Conservation (phyloP, 37 sponge, comb jelly and placozoan genomes). For the Eunapius fragilis region DNA sequence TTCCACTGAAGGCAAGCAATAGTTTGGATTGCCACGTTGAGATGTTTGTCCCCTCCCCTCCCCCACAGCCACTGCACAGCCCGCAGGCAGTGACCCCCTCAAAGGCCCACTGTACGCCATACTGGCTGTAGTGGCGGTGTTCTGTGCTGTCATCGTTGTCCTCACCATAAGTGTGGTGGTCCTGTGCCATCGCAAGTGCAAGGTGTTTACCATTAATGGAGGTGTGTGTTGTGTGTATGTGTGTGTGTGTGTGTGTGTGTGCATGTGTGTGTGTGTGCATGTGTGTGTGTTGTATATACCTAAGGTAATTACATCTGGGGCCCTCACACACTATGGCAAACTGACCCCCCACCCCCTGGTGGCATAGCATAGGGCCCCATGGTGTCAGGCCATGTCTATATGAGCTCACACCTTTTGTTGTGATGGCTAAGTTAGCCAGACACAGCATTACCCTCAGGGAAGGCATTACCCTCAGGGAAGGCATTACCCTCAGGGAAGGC, state of each 20-base stretch:
- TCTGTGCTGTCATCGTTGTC: background rate
- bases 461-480: background rate
- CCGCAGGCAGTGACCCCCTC: background rate
- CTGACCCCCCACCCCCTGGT: too few species aligned
- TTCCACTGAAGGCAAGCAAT: background rate
- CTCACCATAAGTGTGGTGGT: conserved; percentile 29
- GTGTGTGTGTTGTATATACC: background rate
- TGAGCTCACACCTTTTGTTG: too few species aligned
- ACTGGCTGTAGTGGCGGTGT: conserved; percentile 33
- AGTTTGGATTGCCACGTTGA: background rate
- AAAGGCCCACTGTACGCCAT: conserved; percentile 25
- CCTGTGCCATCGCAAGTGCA: conserved; percentile 18
- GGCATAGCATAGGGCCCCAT: too few species aligned
- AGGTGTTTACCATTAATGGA: background rate
- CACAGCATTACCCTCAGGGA: background rate
- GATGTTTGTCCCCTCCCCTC: background rate
- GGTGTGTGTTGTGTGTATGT: background rate
- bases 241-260: background rate
- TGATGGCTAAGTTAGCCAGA: background rate
- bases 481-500: background rate
- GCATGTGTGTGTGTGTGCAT: background rate
- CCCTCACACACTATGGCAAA: too few species aligned
- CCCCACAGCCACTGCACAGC: background rate
- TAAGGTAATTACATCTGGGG: background rate
- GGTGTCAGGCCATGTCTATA: too few species aligned